phyloP scores from a whole-genome alignment of 2,113 vertebrate genomes.

The Coregonus clupeaformis region DNA sequence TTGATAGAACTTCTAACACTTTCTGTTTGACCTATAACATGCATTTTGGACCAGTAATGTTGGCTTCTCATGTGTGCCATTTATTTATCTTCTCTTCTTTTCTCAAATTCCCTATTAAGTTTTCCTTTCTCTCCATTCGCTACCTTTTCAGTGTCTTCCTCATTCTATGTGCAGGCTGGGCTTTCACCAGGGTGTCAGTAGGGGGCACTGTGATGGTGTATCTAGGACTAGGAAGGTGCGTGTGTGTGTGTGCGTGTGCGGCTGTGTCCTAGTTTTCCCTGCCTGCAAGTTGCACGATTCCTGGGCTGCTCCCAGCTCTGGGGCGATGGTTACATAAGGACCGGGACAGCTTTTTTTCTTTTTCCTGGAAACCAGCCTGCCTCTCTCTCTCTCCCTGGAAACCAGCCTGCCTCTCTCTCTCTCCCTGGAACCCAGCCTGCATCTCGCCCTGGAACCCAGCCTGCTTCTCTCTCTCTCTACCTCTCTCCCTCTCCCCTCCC shows the following conservation, averaged over 20 bases:
- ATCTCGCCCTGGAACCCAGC: slow-evolving; percentile 82
- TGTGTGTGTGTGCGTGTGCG: slow-evolving; percentile 5
- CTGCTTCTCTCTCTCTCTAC: background rate
- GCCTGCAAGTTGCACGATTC: slow-evolving; percentile 75
- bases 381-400: slow-evolving; percentile 84
- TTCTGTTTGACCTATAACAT: too few relatives aligned
- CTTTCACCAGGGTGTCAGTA: slow-evolving; percentile 63
- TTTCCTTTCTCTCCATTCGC: background rate
- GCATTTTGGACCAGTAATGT: too few relatives aligned
- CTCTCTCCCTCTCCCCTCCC: slow-evolving; percentile 34
- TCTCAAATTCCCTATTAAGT: background rate
- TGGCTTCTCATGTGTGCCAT: too few relatives aligned
- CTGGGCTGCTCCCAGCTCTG: slow-evolving; percentile 84
- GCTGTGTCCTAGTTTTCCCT: slow-evolving; percentile 84
- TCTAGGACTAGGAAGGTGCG: slow-evolving; percentile 9
- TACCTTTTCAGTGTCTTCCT: background rate
- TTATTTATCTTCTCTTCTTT: background rate
- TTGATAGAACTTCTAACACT: too few relatives aligned
- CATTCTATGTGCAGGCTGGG: background rate
- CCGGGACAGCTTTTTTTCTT: slow-evolving; percentile 77
- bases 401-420: slow-evolving; percentile 54
- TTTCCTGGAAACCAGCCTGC: slow-evolving; percentile 77
- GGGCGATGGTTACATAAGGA: slow-evolving; percentile 92
- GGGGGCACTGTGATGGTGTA: slow-evolving; percentile 75
- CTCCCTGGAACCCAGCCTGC: too few relatives aligned